phyloP scores from a whole-genome alignment of 2,888 invertebrate genomes.

The Trichopoda pennipes region DNA sequence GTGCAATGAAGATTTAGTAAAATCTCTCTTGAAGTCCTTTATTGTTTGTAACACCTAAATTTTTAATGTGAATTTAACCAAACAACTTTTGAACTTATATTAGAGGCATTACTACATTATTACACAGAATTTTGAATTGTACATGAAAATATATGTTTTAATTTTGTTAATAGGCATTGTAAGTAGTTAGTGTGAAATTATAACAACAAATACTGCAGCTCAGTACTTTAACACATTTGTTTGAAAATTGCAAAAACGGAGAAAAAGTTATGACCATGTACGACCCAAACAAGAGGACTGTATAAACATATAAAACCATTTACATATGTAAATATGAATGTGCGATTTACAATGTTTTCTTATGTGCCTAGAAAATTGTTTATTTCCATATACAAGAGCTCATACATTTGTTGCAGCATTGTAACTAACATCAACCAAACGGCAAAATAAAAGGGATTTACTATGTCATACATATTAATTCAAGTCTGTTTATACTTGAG shows the following conservation, averaged over 20 bases:
- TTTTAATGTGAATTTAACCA: too few relatives aligned
- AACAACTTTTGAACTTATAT: too few relatives aligned
- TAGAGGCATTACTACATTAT: too few relatives aligned
- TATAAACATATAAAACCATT: background rate
- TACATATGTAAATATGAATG: background rate
- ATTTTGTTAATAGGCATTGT: background rate
- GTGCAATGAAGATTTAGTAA: too few relatives aligned
- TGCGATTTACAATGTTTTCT: constrained; percentile 18
- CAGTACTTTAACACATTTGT: background rate
- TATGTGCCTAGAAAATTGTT: constrained; percentile 4
- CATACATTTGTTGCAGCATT: background rate
- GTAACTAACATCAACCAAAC: background rate
- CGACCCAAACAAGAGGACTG: background rate
- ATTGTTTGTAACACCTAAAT: background rate
- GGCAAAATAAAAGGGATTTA: background rate
- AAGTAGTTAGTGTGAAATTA: background rate
- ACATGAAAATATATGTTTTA: background rate
- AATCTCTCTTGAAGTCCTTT: too few relatives aligned
- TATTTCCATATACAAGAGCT: background rate
- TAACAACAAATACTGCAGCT: background rate
- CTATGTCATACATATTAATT: background rate
- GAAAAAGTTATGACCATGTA: background rate
- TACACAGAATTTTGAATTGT: too few relatives aligned
- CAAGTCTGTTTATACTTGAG: background rate
- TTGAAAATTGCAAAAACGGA: background rate